Evolutionary conservation across 2,888 invertebrate genomes (phyloP), one percentile per base, ranked within the genome.

Genomic region (Eilema caniola): DNA sequence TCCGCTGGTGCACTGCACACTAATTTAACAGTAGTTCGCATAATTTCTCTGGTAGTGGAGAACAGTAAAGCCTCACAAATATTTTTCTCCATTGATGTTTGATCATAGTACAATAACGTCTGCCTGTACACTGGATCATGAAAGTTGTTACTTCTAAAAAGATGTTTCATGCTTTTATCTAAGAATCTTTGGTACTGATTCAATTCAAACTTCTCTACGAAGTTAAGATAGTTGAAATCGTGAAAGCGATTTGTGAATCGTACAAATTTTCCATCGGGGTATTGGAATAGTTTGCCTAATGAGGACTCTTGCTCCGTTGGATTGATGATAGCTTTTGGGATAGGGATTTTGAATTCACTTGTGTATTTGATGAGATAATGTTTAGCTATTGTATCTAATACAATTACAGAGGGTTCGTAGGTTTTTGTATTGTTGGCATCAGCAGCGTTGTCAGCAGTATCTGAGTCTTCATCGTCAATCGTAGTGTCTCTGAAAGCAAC

Each of bases 71-170:
- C 85, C 2, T 79, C 76, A 67, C 92, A 91, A 63, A 95, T 88
- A 75, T 93, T 91, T 28, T 84, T 71, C 72, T 95, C 95, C 95
- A 95, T 95, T 0, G 90, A 86, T 0, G 93, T 95, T 69, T 87
- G 87, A 77, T 95, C 95, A 72, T 90, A 94, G 72, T 89, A 92
- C 33, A 88, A 68, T 23, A 94, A 80, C 31, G 69, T 83, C 11
- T 82, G 83, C 66, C 84, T 87, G 23, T 90, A 90, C 0, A 31
- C 59, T 20, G 61, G 37, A n/a, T 78, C 70, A 2, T 74, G 78
- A 0, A 77, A 73, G 16, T 82, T 84, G 11, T 81, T 81, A 0
- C 81, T 81, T 72, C 89, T 89, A 71, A 94, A 95, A n/a, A 95
- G 77, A 53, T 89, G 81, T 66, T 72, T 86, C 89, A 93, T 91